Base-by-base conservation (phyloP, 2,113 vertebrate genomes). In the Odocoileus hemionus region DNA sequence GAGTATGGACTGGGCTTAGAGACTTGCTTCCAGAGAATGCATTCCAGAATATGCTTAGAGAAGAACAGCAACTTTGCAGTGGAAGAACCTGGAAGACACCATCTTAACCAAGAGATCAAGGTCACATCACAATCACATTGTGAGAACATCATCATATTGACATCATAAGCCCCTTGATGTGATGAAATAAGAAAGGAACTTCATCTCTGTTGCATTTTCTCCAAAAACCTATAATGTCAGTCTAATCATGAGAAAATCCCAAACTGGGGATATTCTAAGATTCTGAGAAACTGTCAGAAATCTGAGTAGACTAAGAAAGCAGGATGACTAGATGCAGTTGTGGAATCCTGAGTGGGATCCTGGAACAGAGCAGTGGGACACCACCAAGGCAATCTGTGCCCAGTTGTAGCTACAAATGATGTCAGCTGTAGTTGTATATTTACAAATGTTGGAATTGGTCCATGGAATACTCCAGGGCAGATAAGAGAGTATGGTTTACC, bases 391-490 rank as follows among this genome's bases (percentile, higher is more conserved):
- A 16, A 2, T 15, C 14, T 17, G 60, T 4, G 7, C 10, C 33
- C 33, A 25, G 25, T n/a, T 76, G 26, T 14, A 19, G 43, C 78
- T 39, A 14, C 39, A 58, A 17, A 57, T 43, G 3, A 1, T 17
- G 55, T 2, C 16, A 36, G 16, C 43, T 13, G 2, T 3, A 15
- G 9, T 1, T 7, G 26, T 21, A 0, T 5, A 5, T 9, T 54
- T 50, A 25, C 58, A 36, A 28, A 36, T 7, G 16, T 12, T 45
- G 36, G 50, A 43, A 30, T 1, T 11, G 17, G 76, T 12, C 78
- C 87, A 7, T 2, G 3, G 60, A 67, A 30, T 11, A 23, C 14
- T 25, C 6, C 39, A 28, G 14, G 14, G 61, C 43, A 25, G 43
- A 76, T 3, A 39, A 0, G 2, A 76, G 79, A 26, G 79, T 61